Evolutionary conservation across 2,888 invertebrate species (phyloP).

Genomic region (Ophraella communa): DNA sequence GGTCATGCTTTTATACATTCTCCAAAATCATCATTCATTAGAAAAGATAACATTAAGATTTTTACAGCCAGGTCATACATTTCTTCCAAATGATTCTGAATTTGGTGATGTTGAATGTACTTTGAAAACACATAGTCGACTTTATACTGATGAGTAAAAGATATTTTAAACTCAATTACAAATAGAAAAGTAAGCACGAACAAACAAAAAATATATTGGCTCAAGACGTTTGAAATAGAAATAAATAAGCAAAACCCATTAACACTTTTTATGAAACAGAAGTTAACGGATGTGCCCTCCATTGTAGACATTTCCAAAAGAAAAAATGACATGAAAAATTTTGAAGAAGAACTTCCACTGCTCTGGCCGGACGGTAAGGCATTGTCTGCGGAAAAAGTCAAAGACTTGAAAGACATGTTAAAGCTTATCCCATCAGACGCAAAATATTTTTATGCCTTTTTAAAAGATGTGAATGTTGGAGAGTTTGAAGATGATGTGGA

Average conservation of each 20-base stretch:
- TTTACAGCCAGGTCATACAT: constrained; percentile 16
- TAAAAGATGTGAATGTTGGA: neutral
- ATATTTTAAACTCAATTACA: constrained; percentile 16
- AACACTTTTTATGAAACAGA: neutral
- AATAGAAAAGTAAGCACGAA: constrained; percentile 3
- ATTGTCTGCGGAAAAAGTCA: neutral
- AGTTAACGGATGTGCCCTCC: neutral
- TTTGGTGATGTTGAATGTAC: constrained; percentile 21
- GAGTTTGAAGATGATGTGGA: constrained; percentile 7
- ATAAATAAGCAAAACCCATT: constrained; percentile 26
- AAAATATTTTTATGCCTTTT: constrained; percentile 5
- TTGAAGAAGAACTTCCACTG: neutral
- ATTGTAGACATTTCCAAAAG: neutral
- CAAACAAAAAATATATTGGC: constrained; percentile 29
- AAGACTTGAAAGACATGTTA: constrained; percentile 8
- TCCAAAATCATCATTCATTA: neutral
- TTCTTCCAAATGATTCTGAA: constrained; percentile 9
- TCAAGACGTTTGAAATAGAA: constrained; percentile 24
- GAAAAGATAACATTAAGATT: neutral
- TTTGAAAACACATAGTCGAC: constrained; percentile 2
- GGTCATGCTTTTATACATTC: constrained; percentile 26
- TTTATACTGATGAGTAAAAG: constrained; percentile 10
- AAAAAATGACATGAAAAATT: neutral
- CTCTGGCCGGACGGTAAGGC: constrained; percentile 6
- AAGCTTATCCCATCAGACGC: constrained; percentile 10